Base-by-base conservation (phyloP, 2,888 invertebrate genomes). In the Eristalinus sepulchralis region DNA sequence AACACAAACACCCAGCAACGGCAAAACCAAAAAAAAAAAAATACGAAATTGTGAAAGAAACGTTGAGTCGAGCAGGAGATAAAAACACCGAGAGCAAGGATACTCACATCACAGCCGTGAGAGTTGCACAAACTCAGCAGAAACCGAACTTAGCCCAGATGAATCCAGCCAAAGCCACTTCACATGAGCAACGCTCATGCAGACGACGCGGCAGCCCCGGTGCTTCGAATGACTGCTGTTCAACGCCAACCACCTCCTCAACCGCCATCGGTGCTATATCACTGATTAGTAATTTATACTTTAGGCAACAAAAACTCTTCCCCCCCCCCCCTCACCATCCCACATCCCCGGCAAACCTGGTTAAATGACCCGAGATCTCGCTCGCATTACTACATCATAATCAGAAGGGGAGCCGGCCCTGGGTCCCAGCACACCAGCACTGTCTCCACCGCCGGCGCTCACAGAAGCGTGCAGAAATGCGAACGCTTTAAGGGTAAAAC, bases 261-360 rank as follows among this genome's bases (percentile, higher is more conserved):
- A 47, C 68, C 62, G 62, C 60, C 62, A 75, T 72, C 66, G 77
- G 53, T 77, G 60, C 68, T 75, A 78, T 67, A 83, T 72, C 67
- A 83, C 78, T 83, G 78, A 86, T 86, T 86, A 86, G 83, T 83
- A 83, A 83, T 79, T 86, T 86, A 86, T 83, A 86, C 75, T 71
- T 70, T 72, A 67, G 72, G 72, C 33, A 60, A 80, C 60, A 64
- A 34, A 72, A 80, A 80, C 36, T 57, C 17, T 24, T 59, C 22
- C 31, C 73, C 24, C 36, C 20, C 71, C 39, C n/a, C 39, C 55
- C 36, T n/a, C n/a, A n/a, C 20, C 71, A 55, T 34, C 22, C 17
- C 27, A 27, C 53, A 22, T 31, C 60, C 47, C 53, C 22, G 31
- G 67, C 60, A 70, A 79, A 85, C 83, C 78, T 75, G 83, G 71